Evolutionary conservation across 2,888 invertebrate genomes (phyloP).

Genomic region (Leucophenga montana): DNA sequence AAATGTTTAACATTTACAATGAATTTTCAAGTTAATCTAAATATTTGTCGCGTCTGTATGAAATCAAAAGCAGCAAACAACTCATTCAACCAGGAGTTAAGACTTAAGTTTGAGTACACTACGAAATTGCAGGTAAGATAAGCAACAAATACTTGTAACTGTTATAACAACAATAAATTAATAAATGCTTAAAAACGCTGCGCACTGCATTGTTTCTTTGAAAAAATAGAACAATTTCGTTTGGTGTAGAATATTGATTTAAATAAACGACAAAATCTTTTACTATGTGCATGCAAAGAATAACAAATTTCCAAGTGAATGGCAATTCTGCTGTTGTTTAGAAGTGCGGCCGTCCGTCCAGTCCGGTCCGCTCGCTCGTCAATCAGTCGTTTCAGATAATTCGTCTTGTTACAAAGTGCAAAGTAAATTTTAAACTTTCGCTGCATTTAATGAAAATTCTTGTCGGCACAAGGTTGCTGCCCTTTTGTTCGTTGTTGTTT

Average conservation of each 20-base stretch:
- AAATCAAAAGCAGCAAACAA: not conserved
- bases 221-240: not conserved
- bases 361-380: too few relatives aligned
- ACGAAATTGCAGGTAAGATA: conserved; percentile 5
- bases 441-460: conserved; percentile 56
- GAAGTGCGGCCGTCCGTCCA: too few relatives aligned
- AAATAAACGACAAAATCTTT: not conserved
- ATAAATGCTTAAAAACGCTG: too few relatives aligned
- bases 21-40: conserved; percentile 10
- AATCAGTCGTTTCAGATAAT: too few relatives aligned
- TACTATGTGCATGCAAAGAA: not conserved
- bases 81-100: conserved; percentile 9
- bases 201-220: not conserved
- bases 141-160: too few relatives aligned
- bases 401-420: conserved; percentile 3
- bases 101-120: conserved; percentile 1
- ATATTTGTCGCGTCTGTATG: conserved; percentile 12
- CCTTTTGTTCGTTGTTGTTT: conserved; percentile 46
- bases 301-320: too few relatives aligned
- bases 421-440: conserved; percentile 12
- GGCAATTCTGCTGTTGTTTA: too few relatives aligned
- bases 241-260: not conserved
- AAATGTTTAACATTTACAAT: not conserved
- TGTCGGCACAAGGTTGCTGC: conserved; percentile 45
- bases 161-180: too few relatives aligned